phyloP scores from a whole-genome alignment of 2,797 vertebrate genomes.

The Distichodus sexfasciatus region DNA sequence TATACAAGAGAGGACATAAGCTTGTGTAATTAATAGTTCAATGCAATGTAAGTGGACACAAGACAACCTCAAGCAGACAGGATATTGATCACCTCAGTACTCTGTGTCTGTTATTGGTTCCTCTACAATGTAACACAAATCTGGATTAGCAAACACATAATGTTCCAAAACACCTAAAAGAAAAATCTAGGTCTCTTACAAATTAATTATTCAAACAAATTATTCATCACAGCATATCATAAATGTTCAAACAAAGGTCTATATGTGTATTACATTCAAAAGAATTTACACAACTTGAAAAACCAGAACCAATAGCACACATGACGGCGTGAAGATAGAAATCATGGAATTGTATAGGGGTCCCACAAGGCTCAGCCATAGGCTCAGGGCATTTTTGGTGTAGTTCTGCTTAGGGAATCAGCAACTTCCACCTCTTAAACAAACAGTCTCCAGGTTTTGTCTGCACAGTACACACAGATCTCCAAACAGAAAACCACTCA shows the following conservation, averaged over 20 bases:
- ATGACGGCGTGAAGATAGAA: not conserved
- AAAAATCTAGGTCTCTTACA: no score
- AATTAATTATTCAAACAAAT: no score
- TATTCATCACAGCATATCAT: no score
- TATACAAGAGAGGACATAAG: no score
- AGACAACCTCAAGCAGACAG: conserved; percentile 15
- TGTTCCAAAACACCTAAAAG: no score
- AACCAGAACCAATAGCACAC: not conserved
- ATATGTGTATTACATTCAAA: not conserved
- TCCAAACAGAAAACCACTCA: no score
- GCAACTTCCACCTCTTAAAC: not conserved
- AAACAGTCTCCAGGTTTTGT: not conserved
- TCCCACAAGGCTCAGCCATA: conserved; percentile 4
- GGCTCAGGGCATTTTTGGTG: not conserved
- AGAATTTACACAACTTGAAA: no score
- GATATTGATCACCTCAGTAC: conserved; percentile 22
- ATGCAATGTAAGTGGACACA: conserved; percentile 21
- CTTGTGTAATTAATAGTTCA: conserved; percentile 25
- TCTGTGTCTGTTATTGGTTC: conserved; percentile 17
- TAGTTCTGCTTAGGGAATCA: not conserved
- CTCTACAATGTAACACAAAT: not conserved
- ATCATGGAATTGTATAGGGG: not conserved
- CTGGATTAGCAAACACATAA: no score
- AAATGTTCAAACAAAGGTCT: no score
- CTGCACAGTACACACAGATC: not conserved